Percentiles rank a stretch among this genome's conserved stretches.
Conservation (phyloP, 2,113 vertebrate genomes). For the Pyxicephalus adspersus region DNA sequence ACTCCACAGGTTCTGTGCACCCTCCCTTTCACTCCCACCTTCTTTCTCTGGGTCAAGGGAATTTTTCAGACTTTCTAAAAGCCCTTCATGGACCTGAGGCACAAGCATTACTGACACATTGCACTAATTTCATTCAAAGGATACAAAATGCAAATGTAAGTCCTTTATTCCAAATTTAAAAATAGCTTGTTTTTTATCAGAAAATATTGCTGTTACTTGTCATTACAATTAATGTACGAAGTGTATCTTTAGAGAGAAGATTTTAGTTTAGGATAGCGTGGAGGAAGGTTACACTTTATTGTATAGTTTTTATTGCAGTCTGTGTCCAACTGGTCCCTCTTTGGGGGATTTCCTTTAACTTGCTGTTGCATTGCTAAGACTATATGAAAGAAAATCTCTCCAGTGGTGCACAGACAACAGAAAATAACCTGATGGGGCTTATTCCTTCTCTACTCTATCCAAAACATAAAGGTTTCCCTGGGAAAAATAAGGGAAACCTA, state of each 20-base stretch:
- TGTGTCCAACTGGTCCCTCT: no score
- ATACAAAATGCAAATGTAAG: slow-evolving; percentile 75
- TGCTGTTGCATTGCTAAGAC: no score
- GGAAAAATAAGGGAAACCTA: no score
- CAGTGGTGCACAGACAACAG: no score
- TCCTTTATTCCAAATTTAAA: not conserved
- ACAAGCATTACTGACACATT: slow-evolving; percentile 62
- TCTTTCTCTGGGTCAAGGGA: slow-evolving; percentile 58
- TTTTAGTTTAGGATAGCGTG: no score
- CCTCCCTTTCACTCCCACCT: slow-evolving; percentile 4
- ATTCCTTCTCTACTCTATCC: no score
- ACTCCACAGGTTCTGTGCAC: not conserved
- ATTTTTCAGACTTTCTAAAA: slow-evolving; percentile 78
- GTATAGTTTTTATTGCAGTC: no score
- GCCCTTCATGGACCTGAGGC: slow-evolving; percentile 69
- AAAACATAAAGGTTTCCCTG: no score
- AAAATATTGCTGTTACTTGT: not conserved
- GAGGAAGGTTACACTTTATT: no score
- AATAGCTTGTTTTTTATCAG: not conserved
- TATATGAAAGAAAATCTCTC: no score
- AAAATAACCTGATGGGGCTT: no score
- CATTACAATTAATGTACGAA: not conserved
- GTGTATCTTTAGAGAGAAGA: not conserved
- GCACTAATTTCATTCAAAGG: slow-evolving; percentile 75
- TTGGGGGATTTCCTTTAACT: no score